phyloP scores from a whole-genome alignment of 2,888 invertebrate species.

The Dysmachus trigonus region DNA sequence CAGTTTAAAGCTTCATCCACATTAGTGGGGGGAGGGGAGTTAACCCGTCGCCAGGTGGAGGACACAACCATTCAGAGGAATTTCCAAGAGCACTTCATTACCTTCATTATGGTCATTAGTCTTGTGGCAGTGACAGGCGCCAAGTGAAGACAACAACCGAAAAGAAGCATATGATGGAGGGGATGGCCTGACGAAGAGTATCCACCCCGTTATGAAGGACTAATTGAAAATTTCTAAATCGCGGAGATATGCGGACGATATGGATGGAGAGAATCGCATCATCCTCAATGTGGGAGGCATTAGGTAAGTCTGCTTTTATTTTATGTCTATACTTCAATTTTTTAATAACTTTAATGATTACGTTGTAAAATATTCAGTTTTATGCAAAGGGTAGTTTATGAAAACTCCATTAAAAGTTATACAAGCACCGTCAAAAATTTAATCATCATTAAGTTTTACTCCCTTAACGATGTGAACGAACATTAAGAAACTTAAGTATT shows the following conservation, averaged over 20 bases:
- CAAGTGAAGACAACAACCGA: background rate
- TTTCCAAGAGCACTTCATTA: background rate
- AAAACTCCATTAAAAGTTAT: background rate
- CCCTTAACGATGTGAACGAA: background rate
- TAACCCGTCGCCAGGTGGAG: background rate
- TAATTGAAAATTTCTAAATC: conserved; percentile 20
- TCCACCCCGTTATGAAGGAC: conserved; percentile 9
- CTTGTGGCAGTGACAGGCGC: background rate
- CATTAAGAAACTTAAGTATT: background rate
- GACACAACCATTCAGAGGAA: background rate
- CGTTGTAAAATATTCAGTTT: background rate
- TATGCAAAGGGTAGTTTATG: background rate
- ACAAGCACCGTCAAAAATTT: background rate
- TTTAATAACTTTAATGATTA: background rate
- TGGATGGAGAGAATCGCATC: conserved; percentile 93
- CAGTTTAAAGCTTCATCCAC: background rate
- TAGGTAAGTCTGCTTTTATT: conserved; percentile 68
- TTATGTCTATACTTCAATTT: background rate
- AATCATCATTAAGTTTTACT: background rate
- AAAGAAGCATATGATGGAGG: background rate
- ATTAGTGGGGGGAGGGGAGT: background rate
- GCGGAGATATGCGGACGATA: conserved; percentile 59
- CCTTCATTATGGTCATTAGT: conserved; percentile 11
- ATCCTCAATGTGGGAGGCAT: conserved; percentile 95
- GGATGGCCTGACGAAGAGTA: conserved; percentile 41